Conservation (phyloP, 2,113 vertebrate species). For the Myotis davidii region DNA sequence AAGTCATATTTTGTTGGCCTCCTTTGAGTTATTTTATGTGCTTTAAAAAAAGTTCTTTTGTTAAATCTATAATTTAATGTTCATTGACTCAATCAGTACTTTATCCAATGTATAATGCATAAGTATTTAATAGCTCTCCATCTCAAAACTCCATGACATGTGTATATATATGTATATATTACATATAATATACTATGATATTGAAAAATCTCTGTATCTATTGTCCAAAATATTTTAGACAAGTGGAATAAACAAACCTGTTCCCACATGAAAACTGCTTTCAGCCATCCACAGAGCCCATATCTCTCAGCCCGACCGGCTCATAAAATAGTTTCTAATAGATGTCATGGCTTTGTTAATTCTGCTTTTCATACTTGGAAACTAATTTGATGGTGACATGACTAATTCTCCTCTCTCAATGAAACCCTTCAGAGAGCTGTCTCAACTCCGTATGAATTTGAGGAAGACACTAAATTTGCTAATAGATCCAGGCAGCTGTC, state of each 20-base stretch:
- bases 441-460: neutral
- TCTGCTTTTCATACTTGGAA: neutral
- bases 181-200: neutral
- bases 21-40: conserved; percentile 38
- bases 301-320: neutral
- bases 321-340: neutral
- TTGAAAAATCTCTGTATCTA: neutral
- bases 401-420: neutral
- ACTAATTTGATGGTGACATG: neutral
- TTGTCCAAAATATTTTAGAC: neutral
- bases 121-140: neutral
- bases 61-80: conserved; percentile 43
- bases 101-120: neutral
- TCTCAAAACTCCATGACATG: neutral
- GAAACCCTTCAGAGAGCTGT: conserved; percentile 17
- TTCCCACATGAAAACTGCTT: neutral
- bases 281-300: neutral
- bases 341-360: neutral
- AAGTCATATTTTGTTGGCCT: neutral
- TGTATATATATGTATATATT: neutral
- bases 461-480: neutral
- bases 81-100: neutral
- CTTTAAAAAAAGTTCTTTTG: conserved; percentile 23
- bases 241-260: neutral
- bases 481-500: neutral